Evolutionary conservation across 2,888 invertebrate species (phyloP), one percentile per base, ranked within the genome.

Genomic region (Furcula furcula): DNA sequence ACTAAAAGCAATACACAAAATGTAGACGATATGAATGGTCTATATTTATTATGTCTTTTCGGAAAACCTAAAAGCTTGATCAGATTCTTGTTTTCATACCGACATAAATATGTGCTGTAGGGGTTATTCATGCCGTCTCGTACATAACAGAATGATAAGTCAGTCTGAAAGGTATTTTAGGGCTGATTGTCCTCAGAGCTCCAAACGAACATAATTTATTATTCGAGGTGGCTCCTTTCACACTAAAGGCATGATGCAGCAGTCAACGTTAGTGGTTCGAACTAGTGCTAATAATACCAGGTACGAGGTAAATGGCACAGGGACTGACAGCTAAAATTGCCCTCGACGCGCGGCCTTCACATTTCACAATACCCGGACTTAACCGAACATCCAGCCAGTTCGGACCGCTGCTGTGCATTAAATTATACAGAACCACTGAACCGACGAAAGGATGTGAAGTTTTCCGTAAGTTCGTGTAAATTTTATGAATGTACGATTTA

Each of bases 281-380:
- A 55, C 48, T 31, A 51, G 42, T 42, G 45, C 37, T 49, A 48
- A 45, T 19, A 51, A 41, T 51, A 49, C 58, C 57, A 66, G 64
- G 42, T 51, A 49, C 58, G 58, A 66, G 64, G 67, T 76, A 83
- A 86, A 84, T 82, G 83, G 78, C 80, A 77, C 84, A 82, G 83
- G 86, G 85, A 82, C 77, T 65, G 76, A 72, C 70, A 63, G 57
- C 65, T 71, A 70, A 73, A 76, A 75, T 68, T 74, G 80, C 81
- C 75, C 77, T 81, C 79, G 77, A 71, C 73, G 58, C 33, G 53
- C 67, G 86, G 72, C 87, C 87, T 88, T 88, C 87, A 84, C 87
- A 88, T 88, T 88, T 86, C 65, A 74, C 77, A 75, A 79, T 65
- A 87, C 85, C 87, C 87, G 87, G 87, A 88, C 84, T 83, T 85